These are phyloP conservation scores for Nerophis lumbriciformis DNA, from an alignment of 2,113 vertebrate genomes.

Conservation along the genomic window DNA sequence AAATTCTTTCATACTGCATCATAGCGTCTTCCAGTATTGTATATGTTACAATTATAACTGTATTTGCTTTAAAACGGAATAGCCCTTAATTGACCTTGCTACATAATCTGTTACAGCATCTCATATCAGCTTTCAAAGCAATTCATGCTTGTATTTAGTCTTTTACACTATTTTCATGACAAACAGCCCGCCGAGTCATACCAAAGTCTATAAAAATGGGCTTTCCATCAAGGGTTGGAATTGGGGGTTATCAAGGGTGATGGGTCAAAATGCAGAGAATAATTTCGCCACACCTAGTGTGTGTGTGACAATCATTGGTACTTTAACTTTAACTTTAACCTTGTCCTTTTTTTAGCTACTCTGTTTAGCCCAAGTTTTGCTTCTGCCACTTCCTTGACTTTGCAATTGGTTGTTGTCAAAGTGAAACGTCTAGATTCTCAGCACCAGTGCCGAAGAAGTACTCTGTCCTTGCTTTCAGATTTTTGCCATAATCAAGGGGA, in stretches of 20 bases:
- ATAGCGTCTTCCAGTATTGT: too few species aligned
- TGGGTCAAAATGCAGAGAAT: too few species aligned
- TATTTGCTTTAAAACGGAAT: not conserved
- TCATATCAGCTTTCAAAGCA: too few species aligned
- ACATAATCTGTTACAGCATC: not conserved
- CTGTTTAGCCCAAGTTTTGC: not conserved
- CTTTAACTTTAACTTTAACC: too few species aligned
- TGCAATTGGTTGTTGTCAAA: not conserved
- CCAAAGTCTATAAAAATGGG: too few species aligned
- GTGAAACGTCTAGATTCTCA: not conserved
- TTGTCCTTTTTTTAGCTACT: conserved; percentile 1
- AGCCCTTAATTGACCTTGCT: not conserved
- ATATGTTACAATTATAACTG: too few species aligned
- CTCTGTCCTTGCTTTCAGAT: conserved; percentile 43
- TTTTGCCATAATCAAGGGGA: conserved; percentile 37
- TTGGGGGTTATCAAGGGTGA: too few species aligned
- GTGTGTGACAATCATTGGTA: too few species aligned
- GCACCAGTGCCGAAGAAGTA: conserved; percentile 6
- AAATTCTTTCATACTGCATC: not conserved
- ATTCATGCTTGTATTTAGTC: not conserved
- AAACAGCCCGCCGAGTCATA: not conserved
- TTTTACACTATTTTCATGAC: not conserved
- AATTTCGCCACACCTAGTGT: too few species aligned
- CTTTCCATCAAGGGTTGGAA: too few species aligned
- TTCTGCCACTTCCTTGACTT: not conserved